Evolutionary conservation across 2,888 invertebrate species (phyloP).

Genomic region (Hydrotaea diabolus): DNA sequence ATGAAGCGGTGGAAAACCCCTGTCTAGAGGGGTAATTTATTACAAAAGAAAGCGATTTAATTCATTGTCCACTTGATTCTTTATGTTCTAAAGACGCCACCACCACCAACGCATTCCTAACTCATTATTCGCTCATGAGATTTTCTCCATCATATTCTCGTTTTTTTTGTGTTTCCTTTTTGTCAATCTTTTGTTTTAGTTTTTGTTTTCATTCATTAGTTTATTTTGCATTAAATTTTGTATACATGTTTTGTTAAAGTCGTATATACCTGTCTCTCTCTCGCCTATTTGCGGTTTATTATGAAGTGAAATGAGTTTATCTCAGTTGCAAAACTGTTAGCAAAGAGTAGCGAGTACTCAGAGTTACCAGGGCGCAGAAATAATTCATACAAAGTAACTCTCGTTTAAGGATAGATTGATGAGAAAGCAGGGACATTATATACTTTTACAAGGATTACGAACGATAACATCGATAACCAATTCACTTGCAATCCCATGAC

Average conservation of each 20-base stretch:
- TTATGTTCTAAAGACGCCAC: conserved; percentile 69
- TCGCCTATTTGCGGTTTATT: neutral
- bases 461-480: no score
- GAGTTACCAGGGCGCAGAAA: conserved; percentile 27
- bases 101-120: conserved; percentile 64
- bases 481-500: no score
- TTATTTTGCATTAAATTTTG: conserved; percentile 61
- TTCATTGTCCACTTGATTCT: neutral
- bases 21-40: conserved; percentile 11
- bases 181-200: conserved; percentile 40
- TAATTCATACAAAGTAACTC: no score
- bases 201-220: conserved; percentile 62
- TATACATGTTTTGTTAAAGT: conserved; percentile 40
- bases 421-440: no score
- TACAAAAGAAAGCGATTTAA: no score
- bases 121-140: conserved; percentile 35
- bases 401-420: no score
- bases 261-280: conserved; percentile 45
- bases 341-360: conserved; percentile 17
- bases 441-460: neutral
- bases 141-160: conserved; percentile 26
- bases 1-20: neutral
- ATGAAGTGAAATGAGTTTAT: neutral
- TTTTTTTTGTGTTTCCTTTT: conserved; percentile 41
- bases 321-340: conserved; percentile 1